Base-by-base conservation (phyloP, 1,140 invertebrate species). In the Dinoponera quadriceps region DNA sequence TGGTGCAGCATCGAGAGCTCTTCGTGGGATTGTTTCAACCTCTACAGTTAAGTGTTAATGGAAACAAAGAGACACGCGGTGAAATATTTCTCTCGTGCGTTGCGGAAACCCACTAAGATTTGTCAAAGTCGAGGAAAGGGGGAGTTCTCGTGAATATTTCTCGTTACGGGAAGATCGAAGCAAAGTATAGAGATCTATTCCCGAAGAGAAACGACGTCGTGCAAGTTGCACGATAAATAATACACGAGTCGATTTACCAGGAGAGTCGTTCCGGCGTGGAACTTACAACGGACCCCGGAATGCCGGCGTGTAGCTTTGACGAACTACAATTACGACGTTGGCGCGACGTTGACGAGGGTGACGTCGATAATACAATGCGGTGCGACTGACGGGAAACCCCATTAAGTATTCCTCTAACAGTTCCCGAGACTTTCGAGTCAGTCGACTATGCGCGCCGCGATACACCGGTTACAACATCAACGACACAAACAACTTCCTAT, bases 101-200 rank as follows among this genome's bases (percentile, higher is more conserved):
- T 16, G 29, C 18, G n/a, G 44, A 57, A 80, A 57, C 51, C 65
- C 54, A 44, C 0, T 13, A 25, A 71, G 38, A 80, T 80, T 57
- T 25, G 51, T 80, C 75, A 57, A 69, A 57, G 65, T 80, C 75
- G 16, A 18, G 7, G 16, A 22, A 71, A 27, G 55, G 57, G 22
- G 2, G 7, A 44, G 38, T 44, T 44, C 25, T 80, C 75, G 49
- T 59, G 65, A 80, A 59, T 78, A 78, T 80, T 71, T 69, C 48
- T 80, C 22, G 51, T 57, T 68, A 14, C 25, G 27, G 2, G 14
- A 20, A 80, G 65, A 29, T n/a, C 16, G 3, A 7, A 3, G 13
- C 33, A 57, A 48, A 80, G 75, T 33, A 59, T 38, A 7, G 22
- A 51, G 68, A 68, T 78, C 51, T 78, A 78, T 80, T 71, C 57